phyloP scores from a whole-genome alignment of 2,888 invertebrate species.

The Melinaea menophilus region DNA sequence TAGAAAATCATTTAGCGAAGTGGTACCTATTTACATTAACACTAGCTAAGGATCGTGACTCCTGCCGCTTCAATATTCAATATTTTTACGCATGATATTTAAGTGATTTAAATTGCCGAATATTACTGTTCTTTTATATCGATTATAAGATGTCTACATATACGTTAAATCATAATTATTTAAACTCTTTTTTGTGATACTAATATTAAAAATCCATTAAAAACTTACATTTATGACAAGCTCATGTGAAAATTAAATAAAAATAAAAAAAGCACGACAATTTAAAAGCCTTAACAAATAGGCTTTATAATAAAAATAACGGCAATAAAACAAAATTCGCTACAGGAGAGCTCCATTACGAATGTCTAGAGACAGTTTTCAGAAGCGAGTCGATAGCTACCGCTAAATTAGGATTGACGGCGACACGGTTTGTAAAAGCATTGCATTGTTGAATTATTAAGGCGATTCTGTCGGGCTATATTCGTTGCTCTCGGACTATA shows the following conservation, averaged over 20 bases:
- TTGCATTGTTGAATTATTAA: slow-evolving; percentile 78
- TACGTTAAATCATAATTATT: too few relatives aligned
- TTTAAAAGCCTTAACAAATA: neutral
- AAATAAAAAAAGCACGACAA: too few relatives aligned
- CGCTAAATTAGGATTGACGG: slow-evolving; percentile 75
- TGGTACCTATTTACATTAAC: slow-evolving; percentile 1
- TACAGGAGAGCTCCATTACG: slow-evolving; percentile 72
- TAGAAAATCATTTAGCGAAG: neutral
- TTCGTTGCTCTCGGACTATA: slow-evolving; percentile 57
- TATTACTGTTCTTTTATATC: too few relatives aligned
- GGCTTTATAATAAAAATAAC: slow-evolving; percentile 12
- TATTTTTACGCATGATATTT: too few relatives aligned
- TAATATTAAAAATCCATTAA: too few relatives aligned
- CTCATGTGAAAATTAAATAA: too few relatives aligned
- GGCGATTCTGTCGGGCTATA: slow-evolving; percentile 69
- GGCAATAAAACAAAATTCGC: slow-evolving; percentile 29
- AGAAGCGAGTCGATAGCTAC: slow-evolving; percentile 69
- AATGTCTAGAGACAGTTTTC: slow-evolving; percentile 73
- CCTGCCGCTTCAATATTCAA: too few relatives aligned
- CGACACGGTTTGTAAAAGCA: slow-evolving; percentile 78
- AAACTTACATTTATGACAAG: too few relatives aligned
- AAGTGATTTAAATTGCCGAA: too few relatives aligned
- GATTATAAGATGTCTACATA: too few relatives aligned
- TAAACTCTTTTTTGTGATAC: too few relatives aligned
- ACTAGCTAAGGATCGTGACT: neutral